These are phyloP conservation scores for Gobius niger DNA, from an alignment of 2,113 vertebrate species.

Conservation along the genomic window DNA sequence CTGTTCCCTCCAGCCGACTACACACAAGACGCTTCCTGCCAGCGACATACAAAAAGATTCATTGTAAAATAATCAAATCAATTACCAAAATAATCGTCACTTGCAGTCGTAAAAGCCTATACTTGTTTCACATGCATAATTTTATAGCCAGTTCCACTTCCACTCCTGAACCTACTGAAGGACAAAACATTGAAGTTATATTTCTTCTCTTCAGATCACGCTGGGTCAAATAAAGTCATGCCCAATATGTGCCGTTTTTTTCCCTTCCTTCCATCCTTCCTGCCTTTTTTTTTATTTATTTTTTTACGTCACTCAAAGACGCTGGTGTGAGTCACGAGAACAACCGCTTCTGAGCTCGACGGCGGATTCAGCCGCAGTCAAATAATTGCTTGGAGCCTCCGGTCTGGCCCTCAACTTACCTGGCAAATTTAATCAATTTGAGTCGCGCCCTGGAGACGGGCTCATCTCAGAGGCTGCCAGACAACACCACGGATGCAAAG, in stretches of 20 bases:
- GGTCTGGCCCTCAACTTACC: constrained; percentile 65
- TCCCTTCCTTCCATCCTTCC: too few relatives aligned
- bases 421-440: constrained; percentile 75
- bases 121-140: too few relatives aligned
- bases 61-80: too few relatives aligned
- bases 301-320: constrained; percentile 33
- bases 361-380: constrained; percentile 57
- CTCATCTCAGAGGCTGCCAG: constrained; percentile 45
- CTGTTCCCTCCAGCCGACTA: constrained; percentile 52
- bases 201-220: too few relatives aligned
- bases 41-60: constrained; percentile 7
- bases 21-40: constrained; percentile 52
- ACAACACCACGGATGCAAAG: constrained; percentile 9
- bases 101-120: too few relatives aligned
- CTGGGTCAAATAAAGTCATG: not conserved
- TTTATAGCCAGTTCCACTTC: too few relatives aligned
- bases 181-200: too few relatives aligned
- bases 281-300: too few relatives aligned
- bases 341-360: constrained; percentile 47
- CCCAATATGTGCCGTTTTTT: not conserved
- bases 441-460: constrained; percentile 60
- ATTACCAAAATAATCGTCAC: too few relatives aligned
- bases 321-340: constrained; percentile 8
- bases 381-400: constrained; percentile 70
- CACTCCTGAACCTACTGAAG: too few relatives aligned